Base-by-base conservation (phyloP, 2,888 invertebrate genomes). In the Nebria salina region DNA sequence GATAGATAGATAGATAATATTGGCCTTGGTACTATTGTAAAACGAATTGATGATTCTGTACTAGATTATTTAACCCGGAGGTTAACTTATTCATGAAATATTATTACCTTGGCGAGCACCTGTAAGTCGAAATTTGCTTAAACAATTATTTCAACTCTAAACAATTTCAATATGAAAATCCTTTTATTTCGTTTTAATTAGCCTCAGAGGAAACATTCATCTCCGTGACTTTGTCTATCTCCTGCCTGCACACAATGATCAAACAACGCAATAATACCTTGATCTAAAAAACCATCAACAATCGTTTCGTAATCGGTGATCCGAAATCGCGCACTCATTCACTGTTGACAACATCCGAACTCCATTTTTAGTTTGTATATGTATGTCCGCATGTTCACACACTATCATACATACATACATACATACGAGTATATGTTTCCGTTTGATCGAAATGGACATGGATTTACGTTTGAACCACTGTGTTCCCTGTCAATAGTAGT, bases 401-500 rank as follows among this genome's bases (percentile, higher is more conserved):
- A 70, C 70, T 25, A 15, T 25, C 66, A 15, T 13, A 15, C 66
- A 66, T 13, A 66, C 9, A 66, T 15, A 3, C 5, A 65, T 15
- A 65, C 5, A 65, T 15, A 66, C 66, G 34, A 11, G 70, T 15
- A 70, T n/a, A n/a, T n/a, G n/a, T 70, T 34, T 34, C 25, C 70
- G 70, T 26, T 11, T 15, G n/a, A 8, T 25, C 66, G n/a, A n/a
- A 66, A 20, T 9, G 34, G 70, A 70, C 70, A 70, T 25, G 73
- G 73, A 78, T 78, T 78, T 72, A 78, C 73, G 78, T 78, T 34
- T 65, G 65, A 64, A 78, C 65, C 78, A 73, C 78, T 65, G 78
- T 78, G 73, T 65, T 78, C 78, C 65, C 64, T 78, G 72, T 78
- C 78, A 78, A 78, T 78, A 78, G 72, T 73, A n/a, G n/a, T 73